phyloP scores from a whole-genome alignment of 2,113 vertebrate genomes.

The Alces alces region DNA sequence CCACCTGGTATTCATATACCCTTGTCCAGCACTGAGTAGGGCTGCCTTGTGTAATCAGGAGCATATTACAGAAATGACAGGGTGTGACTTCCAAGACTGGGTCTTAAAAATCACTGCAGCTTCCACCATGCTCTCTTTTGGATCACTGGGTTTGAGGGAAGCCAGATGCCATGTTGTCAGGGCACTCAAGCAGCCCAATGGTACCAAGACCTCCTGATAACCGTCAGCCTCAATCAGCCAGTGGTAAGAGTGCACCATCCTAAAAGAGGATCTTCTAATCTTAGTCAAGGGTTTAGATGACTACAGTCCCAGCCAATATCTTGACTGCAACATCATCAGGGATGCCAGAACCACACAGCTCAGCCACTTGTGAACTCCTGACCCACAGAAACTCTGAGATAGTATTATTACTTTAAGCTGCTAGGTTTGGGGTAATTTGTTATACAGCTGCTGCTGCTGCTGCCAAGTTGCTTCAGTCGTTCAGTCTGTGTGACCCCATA shows the following conservation, averaged over 20 bases:
- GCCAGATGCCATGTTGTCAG: not conserved
- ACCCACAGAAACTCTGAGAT: not conserved
- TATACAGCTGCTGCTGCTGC: not conserved
- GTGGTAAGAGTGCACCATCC: not conserved
- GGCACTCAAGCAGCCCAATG: not conserved
- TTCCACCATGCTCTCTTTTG: not conserved
- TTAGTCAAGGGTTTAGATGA: constrained; percentile 1
- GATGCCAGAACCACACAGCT: not conserved
- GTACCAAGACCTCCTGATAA: not conserved
- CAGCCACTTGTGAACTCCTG: constrained; percentile 20
- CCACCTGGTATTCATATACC: not conserved
- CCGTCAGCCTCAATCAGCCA: not conserved
- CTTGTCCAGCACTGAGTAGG: not conserved
- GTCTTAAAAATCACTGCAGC: not conserved
- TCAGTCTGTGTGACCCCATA: not conserved
- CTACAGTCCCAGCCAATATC: not conserved
- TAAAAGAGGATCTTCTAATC: not conserved
- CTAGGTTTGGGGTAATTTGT: not conserved
- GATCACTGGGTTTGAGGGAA: not conserved
- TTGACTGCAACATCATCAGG: not conserved
- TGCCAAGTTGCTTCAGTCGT: not conserved
- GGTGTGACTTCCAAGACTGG: not conserved
- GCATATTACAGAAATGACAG: not conserved
- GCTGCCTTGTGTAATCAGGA: not conserved
- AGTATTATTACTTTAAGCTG: constrained; percentile 16